phyloP scores from a whole-genome alignment of 1,140 invertebrate genomes.

The Liolophura sinensis region DNA sequence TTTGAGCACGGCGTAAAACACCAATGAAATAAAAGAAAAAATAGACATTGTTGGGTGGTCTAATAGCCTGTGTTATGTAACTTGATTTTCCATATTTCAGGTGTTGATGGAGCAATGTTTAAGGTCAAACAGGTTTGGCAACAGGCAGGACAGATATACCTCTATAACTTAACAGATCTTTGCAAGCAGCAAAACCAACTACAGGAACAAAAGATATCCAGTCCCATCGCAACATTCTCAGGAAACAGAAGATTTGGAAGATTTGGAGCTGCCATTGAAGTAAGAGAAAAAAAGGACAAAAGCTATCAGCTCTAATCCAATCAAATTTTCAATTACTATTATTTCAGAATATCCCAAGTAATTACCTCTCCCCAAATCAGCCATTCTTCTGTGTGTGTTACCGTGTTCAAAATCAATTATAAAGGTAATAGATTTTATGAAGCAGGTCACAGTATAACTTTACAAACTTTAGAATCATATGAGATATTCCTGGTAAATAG shows the following conservation, averaged over 20 bases:
- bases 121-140: conserved; percentile 10
- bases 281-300: conserved; percentile 8
- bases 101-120: conserved; percentile 17
- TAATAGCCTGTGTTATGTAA: too few species aligned
- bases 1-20: too few species aligned
- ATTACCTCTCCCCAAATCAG: background rate
- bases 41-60: too few species aligned
- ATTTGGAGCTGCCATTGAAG: conserved; percentile 38
- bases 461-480: background rate
- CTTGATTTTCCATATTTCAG: conserved; percentile 3
- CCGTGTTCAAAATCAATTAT: background rate
- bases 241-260: conserved; percentile 39
- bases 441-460: background rate
- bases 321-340: background rate
- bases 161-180: conserved; percentile 27
- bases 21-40: too few species aligned
- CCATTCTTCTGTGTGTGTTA: background rate
- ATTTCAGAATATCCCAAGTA: background rate
- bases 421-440: background rate
- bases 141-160: conserved; percentile 28
- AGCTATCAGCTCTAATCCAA: background rate
- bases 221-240: conserved; percentile 24
- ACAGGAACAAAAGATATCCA: background rate
- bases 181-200: background rate
- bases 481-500: too few species aligned